These are phyloP conservation scores for Nyctalus aviator DNA, from an alignment of 2,797 vertebrate species.

Conservation along the genomic window DNA sequence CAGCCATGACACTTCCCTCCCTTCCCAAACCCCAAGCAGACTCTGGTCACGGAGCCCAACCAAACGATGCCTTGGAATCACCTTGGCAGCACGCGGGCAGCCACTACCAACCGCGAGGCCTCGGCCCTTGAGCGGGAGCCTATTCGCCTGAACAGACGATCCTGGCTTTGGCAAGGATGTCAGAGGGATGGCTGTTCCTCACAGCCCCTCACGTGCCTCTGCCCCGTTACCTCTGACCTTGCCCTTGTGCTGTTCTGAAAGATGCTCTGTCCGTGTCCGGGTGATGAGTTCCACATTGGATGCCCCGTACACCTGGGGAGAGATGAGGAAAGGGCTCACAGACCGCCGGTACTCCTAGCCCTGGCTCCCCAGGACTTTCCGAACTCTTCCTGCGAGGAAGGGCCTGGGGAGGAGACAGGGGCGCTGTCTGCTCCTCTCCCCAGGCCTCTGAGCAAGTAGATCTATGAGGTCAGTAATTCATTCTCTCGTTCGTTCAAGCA, in stretches of 20 bases:
- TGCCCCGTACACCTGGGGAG: conserved; percentile 94
- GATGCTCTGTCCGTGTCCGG: conserved; percentile 96
- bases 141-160: neutral
- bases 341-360: neutral
- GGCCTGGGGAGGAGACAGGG: neutral
- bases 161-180: neutral
- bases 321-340: conserved; percentile 24
- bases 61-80: conserved; percentile 7
- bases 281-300: conserved; percentile 99
- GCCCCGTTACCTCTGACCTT: conserved; percentile 93
- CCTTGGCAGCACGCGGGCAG: neutral
- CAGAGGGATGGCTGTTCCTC: neutral
- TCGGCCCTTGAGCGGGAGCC: conserved; percentile 4
- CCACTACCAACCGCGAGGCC: neutral
- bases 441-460: conserved; percentile 11
- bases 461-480: neutral
- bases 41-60: conserved; percentile 37
- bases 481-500: conserved; percentile 51
- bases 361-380: neutral
- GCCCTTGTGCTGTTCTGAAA: conserved; percentile 97
- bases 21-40: neutral
- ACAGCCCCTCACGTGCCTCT: neutral
- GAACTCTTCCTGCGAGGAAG: neutral
- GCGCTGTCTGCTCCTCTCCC: neutral
- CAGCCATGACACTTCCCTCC: neutral